Evolutionary conservation across 2,113 vertebrate genomes (phyloP).

Genomic region (Labrus mixtus): DNA sequence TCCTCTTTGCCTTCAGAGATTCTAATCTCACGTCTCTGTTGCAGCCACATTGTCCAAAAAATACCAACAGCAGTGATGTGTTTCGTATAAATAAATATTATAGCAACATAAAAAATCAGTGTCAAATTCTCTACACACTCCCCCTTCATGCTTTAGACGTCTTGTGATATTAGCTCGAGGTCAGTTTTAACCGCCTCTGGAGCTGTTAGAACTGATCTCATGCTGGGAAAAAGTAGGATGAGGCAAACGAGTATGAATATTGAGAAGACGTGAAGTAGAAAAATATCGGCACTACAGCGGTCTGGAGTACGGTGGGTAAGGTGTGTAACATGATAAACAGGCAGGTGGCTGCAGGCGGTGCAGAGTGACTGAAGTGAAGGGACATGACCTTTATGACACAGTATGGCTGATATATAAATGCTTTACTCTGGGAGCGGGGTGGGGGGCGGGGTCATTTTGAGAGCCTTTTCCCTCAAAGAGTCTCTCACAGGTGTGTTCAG

Average conservation of each 20-base stretch:
- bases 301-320: constrained; percentile 38
- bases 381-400: constrained; percentile 41
- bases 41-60: constrained; percentile 14
- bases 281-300: constrained; percentile 45
- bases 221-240: neutral
- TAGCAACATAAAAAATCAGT: constrained; percentile 78
- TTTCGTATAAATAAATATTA: constrained; percentile 84
- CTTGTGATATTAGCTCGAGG: neutral
- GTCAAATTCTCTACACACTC: constrained; percentile 59
- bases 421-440: constrained; percentile 22
- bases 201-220: constrained; percentile 12
- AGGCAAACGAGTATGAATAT: constrained; percentile 8
- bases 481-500: constrained; percentile 59
- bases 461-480: constrained; percentile 32
- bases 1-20: constrained; percentile 29
- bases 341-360: constrained; percentile 61
- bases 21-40: neutral
- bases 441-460: constrained; percentile 10
- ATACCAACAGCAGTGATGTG: constrained; percentile 66
- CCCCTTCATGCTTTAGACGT: constrained; percentile 49
- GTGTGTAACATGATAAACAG: constrained; percentile 41
- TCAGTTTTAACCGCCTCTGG: constrained; percentile 18
- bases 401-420: constrained; percentile 59
- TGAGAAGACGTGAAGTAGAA: constrained; percentile 35
- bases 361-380: constrained; percentile 44